These are phyloP conservation scores for Caranx melampygus DNA, from an alignment of 2,113 vertebrate species.

Conservation along the genomic window DNA sequence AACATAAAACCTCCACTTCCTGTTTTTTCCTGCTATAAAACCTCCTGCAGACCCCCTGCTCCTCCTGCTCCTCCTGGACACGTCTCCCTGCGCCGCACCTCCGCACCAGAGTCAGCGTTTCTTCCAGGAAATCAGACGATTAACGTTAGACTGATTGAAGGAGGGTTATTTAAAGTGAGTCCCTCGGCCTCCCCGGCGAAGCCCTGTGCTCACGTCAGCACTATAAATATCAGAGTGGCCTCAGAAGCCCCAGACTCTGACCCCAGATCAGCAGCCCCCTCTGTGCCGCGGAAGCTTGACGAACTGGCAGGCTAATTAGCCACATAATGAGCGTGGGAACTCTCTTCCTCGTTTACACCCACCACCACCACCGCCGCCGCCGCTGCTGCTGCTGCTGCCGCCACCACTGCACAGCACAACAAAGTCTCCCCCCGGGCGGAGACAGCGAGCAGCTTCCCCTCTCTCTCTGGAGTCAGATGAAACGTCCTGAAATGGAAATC, in stretches of 20 bases:
- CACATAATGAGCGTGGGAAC: constrained; percentile 61
- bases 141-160: neutral
- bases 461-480: constrained; percentile 18
- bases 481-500: constrained; percentile 18
- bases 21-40: constrained; percentile 48
- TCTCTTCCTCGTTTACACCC: neutral
- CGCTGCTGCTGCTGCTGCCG: neutral
- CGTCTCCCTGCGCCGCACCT: neutral
- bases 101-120: constrained; percentile 45
- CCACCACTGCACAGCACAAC: constrained; percentile 19
- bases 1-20: constrained; percentile 13
- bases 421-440: constrained; percentile 21
- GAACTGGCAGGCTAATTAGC: constrained; percentile 46
- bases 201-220: constrained; percentile 29
- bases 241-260: constrained; percentile 33
- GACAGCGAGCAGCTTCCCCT: constrained; percentile 15
- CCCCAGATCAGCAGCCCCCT: constrained; percentile 40
- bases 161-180: constrained; percentile 44
- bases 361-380: neutral
- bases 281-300: neutral
- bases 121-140: constrained; percentile 2
- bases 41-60: constrained; percentile 6
- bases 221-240: constrained; percentile 50
- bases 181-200: neutral
- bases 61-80: neutral